Evolutionary conservation across 1,140 invertebrate species (phyloP), one percentile per base, ranked within the genome.

Genomic region (Mesaphorura yosii): DNA sequence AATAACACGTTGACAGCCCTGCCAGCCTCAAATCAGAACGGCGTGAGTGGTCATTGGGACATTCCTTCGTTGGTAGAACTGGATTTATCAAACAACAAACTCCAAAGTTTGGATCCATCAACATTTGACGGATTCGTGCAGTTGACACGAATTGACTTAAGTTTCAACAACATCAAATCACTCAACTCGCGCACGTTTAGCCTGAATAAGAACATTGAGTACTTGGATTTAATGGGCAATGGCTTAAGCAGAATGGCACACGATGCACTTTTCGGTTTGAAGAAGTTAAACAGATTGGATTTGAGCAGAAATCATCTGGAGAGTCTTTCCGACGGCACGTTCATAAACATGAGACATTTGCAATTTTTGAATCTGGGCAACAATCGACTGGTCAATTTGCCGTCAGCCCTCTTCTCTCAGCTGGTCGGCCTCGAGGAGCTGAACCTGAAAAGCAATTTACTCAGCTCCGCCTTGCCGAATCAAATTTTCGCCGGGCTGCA

Each of bases 81-180:
- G 40, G 86, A 90, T 71, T 67, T 90, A 26, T 82, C 84, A 0
- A 72, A 74, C 34, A 91, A 91, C 64, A 79, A 80, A 51, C 82
- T 88, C 53, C 73, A 76, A 40, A 75, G 76, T 2, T 61, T 90
- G 2, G 81, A 86, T 62, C 76, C 79, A 3, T 76, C 77, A 37
- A 67, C 88, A 15, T 67, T 91, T 19, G 75, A 73, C 1, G 86
- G 85, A 60, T 65, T 89, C 28, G 84, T 84, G 22, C 81, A 79
- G 2, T 68, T 93, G 31, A 68, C 82, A 51, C 75, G 80, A 55
- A 69, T 91, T 7, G 85, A 90, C 73, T 65, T 91, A 6, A 86
- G 84, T 60, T 75, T 78, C 53, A 92, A 92, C 66, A 73, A 78
- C 6, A 70, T 91, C 12, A 73, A 69, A 1, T 70, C 78, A 15